phyloP scores from a whole-genome alignment of 1,140 invertebrate genomes.

The Spodoptera litura region DNA sequence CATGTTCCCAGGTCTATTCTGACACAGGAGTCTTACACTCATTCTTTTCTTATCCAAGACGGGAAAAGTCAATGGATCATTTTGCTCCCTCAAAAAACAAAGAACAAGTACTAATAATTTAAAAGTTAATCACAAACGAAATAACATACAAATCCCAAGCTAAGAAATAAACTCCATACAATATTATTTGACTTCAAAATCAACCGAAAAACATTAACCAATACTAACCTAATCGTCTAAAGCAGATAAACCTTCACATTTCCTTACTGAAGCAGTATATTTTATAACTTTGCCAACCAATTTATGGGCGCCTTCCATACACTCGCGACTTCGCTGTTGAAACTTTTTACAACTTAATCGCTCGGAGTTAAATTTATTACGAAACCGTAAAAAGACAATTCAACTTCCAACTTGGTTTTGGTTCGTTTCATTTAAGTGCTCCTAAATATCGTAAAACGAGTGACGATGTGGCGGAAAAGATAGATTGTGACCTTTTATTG shows the following conservation, averaged over 20 bases:
- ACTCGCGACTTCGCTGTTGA: slow-evolving; percentile 41
- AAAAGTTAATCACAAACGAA: too few relatives aligned
- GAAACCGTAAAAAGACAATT: slow-evolving; percentile 53
- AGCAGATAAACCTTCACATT: slow-evolving; percentile 20
- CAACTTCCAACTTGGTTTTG: slow-evolving; percentile 44
- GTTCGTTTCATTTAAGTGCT: slow-evolving; percentile 53
- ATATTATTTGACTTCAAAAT: not conserved
- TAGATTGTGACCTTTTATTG: slow-evolving; percentile 39
- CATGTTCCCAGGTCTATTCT: too few relatives aligned
- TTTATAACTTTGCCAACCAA: slow-evolving; percentile 52
- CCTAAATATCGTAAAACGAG: slow-evolving; percentile 50
- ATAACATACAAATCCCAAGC: too few relatives aligned
- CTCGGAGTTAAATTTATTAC: slow-evolving; percentile 54
- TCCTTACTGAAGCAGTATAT: slow-evolving; percentile 35
- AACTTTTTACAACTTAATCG: slow-evolving; percentile 63
- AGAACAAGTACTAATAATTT: too few relatives aligned
- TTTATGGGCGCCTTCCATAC: slow-evolving; percentile 35
- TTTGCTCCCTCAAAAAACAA: too few relatives aligned
- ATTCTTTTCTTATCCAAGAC: too few relatives aligned
- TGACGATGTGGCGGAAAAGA: slow-evolving; percentile 41
- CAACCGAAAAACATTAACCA: slow-evolving; percentile 10
- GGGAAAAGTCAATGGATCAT: too few relatives aligned
- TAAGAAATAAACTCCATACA: not conserved
- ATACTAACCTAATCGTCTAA: slow-evolving; percentile 1
- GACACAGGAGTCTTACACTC: too few relatives aligned